A percentile compares a stretch with the other conserved stretches of the same genome.
These are phyloP conservation scores for Crambe crambe DNA, from an alignment of 37 sponge, comb jelly and placozoan genomes.

Conservation along the genomic window DNA sequence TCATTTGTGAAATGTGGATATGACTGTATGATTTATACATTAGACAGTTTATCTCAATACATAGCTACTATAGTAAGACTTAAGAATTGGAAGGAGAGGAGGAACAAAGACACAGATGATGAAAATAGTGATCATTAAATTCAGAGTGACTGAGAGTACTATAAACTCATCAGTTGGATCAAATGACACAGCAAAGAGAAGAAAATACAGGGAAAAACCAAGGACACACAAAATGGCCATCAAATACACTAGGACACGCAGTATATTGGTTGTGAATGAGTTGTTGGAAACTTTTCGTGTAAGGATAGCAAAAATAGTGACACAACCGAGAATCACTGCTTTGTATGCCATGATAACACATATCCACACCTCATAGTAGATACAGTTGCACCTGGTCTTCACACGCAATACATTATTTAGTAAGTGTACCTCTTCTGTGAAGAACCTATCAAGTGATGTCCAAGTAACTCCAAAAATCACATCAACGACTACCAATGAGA, in stretches of 20 bases:
- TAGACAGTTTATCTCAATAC: no score
- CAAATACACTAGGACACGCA: neutral
- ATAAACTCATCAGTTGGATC: neutral
- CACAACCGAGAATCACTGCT: neutral
- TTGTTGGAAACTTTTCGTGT: neutral
- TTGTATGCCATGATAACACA: neutral
- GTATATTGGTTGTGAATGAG: neutral
- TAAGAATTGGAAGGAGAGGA: conserved; percentile 5
- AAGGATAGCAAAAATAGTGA: neutral
- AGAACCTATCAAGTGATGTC: neutral
- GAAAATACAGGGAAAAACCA: neutral
- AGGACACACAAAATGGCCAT: neutral
- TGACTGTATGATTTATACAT: no score
- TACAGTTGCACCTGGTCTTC: neutral
- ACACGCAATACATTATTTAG: neutral
- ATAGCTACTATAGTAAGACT: no score
- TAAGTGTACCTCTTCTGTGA: neutral
- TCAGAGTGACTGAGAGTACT: neutral
- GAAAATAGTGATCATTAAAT: neutral
- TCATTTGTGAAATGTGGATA: no score
- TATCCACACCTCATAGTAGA: neutral
- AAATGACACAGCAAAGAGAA: neutral
- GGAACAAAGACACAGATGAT: conserved; percentile 3
- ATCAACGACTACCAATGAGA: neutral
- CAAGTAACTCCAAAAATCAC: neutral